Evolutionary conservation across 2,797 vertebrate genomes (phyloP).

Genomic region (Linurgus olivaceus): DNA sequence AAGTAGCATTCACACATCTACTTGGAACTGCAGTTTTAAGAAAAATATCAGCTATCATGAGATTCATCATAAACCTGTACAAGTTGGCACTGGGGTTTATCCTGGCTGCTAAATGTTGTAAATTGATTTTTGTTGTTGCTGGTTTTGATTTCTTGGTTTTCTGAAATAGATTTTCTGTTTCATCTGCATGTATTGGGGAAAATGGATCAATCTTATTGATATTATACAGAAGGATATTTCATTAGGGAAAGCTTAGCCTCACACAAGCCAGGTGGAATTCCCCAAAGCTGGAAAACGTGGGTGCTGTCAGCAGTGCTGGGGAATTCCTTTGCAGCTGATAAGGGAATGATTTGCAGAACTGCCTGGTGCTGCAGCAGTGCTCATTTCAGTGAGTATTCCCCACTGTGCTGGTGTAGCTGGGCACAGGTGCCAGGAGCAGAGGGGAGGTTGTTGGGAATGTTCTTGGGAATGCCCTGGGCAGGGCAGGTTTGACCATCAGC

Average conservation of each 20-base stretch:
- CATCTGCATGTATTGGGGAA: neutral
- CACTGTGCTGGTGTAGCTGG: neutral
- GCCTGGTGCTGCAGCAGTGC: neutral
- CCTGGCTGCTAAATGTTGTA: constrained; percentile 11
- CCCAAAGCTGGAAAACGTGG: neutral
- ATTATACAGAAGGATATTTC: neutral
- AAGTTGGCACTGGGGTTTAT: neutral
- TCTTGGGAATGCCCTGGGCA: neutral
- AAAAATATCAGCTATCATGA: constrained; percentile 26
- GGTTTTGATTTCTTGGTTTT: constrained; percentile 19
- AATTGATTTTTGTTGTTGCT: neutral
- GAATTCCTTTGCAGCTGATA: neutral
- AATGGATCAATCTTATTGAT: neutral
- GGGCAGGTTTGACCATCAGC: neutral
- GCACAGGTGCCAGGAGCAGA: neutral
- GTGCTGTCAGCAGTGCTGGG: neutral
- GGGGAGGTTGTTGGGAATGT: neutral
- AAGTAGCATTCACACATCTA: constrained; percentile 12
- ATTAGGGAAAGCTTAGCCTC: neutral
- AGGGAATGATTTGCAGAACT: neutral
- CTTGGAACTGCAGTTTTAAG: constrained; percentile 1
- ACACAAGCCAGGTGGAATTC: neutral
- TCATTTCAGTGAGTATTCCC: neutral
- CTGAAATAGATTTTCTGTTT: constrained; percentile 20
- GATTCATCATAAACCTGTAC: neutral